Evolutionary conservation across 2,888 invertebrate species (phyloP).

Genomic region (Adineta ricciae): DNA sequence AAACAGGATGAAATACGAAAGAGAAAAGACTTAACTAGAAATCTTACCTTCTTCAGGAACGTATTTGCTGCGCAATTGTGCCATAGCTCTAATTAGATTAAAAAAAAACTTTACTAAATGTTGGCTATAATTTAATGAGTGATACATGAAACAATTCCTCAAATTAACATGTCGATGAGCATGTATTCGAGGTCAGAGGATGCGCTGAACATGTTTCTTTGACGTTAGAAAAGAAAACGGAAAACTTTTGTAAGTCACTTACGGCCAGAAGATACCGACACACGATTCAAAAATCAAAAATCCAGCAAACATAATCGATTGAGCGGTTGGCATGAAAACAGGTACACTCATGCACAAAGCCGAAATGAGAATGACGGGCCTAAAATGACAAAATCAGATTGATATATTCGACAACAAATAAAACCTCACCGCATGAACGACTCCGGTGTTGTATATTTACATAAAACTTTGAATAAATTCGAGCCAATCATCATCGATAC

Average conservation of each 20-base stretch:
- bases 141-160: too few relatives aligned
- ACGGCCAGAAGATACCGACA: neutral
- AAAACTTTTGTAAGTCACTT: neutral
- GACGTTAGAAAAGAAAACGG: too few relatives aligned
- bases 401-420: slow-evolving; percentile 42
- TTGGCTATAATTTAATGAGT: too few relatives aligned
- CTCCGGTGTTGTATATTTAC: slow-evolving; percentile 43
- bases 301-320: neutral
- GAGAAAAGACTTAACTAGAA: neutral
- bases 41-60: slow-evolving; percentile 51
- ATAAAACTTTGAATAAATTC: slow-evolving; percentile 50
- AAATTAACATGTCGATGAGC: too few relatives aligned
- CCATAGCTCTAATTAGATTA: slow-evolving; percentile 41
- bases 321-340: neutral
- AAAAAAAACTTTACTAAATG: neutral
- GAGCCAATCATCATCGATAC: slow-evolving; percentile 53
- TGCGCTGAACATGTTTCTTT: too few relatives aligned
- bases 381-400: slow-evolving; percentile 37
- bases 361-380: neutral
- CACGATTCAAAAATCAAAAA: neutral
- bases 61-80: slow-evolving; percentile 51
- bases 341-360: neutral
- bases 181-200: too few relatives aligned
- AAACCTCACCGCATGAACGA: slow-evolving; percentile 49
- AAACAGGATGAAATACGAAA: neutral